Base-by-base conservation (phyloP, 2,113 vertebrate genomes). In the Oryzias woworae region DNA sequence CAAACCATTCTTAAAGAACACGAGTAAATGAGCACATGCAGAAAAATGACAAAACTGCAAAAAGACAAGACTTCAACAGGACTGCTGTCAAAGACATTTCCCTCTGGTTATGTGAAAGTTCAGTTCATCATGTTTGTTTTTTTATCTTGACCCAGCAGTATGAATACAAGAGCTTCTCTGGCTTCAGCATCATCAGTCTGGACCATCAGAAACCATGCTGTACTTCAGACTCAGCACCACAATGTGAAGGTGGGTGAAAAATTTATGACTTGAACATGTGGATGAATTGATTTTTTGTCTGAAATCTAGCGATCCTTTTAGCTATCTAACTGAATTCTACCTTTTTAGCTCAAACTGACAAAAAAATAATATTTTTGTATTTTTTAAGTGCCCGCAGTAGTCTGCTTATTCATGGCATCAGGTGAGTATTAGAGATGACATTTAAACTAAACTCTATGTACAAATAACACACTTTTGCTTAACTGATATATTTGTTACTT, bases 301-400 rank as follows among this genome's bases (percentile, higher is more conserved):
- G 20, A 20, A 20, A 20, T 20, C 20, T 20, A 20, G 20, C 20
- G 20, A 20, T 1, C 20, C 20, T 20, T 20, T 20, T 20, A 20
- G 20, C 20, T 20, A 20, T 20, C 20, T 20, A 20, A 20, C 20
- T 20, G 1, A 20, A 20, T 20, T 20, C 20, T 20, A 20, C 20
- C 20, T 20, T 20, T 20, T 20, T 20, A 20, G 20, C 20, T 20
- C 20, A 20, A 20, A 20, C 20, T 20, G 20, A 20, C 20, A 28
- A 28, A 28, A 1, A 28, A 28, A 4, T 28, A 1, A 1, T 36
- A 2, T 36, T 36, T 36, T 7, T 36, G 8, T 36, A 47, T 0
- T 65, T 17, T 55, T 58, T 44, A 54, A 81, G 74, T 58, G 41
- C 28, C 73, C 2, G 56, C 68, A 31, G 74, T 51, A 17, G 49